phyloP scores from a whole-genome alignment of 2,113 vertebrate species.

The Atractosteus spatula region DNA sequence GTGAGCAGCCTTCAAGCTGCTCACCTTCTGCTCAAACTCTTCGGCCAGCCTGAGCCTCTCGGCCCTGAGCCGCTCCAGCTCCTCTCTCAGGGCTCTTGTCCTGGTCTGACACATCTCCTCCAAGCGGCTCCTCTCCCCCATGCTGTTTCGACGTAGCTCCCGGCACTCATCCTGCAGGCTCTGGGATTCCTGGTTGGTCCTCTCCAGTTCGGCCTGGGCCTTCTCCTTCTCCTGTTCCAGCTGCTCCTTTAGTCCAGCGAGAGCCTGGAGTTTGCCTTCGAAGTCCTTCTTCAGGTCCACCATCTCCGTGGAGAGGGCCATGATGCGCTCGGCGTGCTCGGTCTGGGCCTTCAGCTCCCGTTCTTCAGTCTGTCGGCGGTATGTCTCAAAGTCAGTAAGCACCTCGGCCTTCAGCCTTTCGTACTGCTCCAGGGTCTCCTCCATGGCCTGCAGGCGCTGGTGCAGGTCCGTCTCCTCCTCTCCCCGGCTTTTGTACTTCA shows the following conservation, averaged over 20 bases:
- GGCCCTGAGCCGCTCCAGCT: conserved; percentile 51
- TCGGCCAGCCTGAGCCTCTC: conserved; percentile 59
- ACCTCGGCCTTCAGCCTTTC: conserved; percentile 75
- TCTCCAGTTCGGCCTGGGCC: conserved; percentile 42
- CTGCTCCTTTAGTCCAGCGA: neutral
- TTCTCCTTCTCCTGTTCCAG: conserved; percentile 39
- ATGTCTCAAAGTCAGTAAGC: conserved; percentile 54
- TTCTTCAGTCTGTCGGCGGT: conserved; percentile 55
- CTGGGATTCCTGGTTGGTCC: conserved; percentile 56
- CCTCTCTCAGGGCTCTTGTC: conserved; percentile 51
- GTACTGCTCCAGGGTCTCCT: conserved; percentile 80
- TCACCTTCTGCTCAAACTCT: conserved; percentile 61
- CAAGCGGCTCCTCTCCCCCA: conserved; percentile 24
- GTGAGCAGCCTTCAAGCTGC: conserved; percentile 60
- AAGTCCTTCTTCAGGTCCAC: conserved; percentile 47
- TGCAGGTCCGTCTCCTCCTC: conserved; percentile 70
- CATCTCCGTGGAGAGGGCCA: conserved; percentile 49
- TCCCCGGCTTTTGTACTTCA: conserved; percentile 52
- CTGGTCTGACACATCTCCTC: conserved; percentile 28
- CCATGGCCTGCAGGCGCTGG: conserved; percentile 76
- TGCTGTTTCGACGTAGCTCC: conserved; percentile 36
- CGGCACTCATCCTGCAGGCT: conserved; percentile 53
- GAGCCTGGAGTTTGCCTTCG: conserved; percentile 47
- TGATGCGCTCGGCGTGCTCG: conserved; percentile 58
- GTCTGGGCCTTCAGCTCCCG: conserved; percentile 53